Evolutionary conservation across 2,888 invertebrate genomes (phyloP), one percentile per base, ranked within the genome.

Genomic region (Xanthorhoe spadicearia): DNA sequence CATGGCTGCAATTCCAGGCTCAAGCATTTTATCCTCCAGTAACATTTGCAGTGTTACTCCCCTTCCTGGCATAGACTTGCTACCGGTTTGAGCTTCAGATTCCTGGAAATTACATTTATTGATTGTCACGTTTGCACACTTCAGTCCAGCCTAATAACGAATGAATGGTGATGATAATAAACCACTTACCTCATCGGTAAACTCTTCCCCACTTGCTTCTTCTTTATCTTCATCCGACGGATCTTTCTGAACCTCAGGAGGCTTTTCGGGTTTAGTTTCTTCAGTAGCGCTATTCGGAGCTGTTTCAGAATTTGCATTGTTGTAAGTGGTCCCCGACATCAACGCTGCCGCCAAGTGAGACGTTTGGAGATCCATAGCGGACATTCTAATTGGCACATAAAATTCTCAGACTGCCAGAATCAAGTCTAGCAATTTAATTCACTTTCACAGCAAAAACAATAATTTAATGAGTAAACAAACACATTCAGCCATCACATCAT

Each of bases 11-110:
- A 95, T 95, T 50, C 97, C 98, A 53, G 98, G 96, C 80, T 96
- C 95, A 69, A 98, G 93, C 82, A 98, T 96, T 83, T 97, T 96
- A 61, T 97, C 97, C 75, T 96, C 95, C 82, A 98, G 93, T 54
- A 98, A 92, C 95, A 97, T 98, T 86, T 97, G 97, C 70, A 98
- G 90, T 9, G 98, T 98, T 15, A 98, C 96, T 68, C 96, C 95
- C 77, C 95, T 93, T 0, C 95, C 95, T 15, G 95, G 93, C 77
- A 91, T 89, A 32, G 87, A 89, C 70, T 93, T 94, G 66, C 83
- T 93, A 9, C 92, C 93, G 51, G 88, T 78, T 73, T 92, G 92
- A 19, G 89, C 77, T 83, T 93, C 93, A 66, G 82, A 88, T 75
- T 94, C 94, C 94, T 93, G 53, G 84, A 82, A 60, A 55, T 32